These are phyloP conservation scores for Thamnophis elegans DNA, from an alignment of 2,797 vertebrate genomes.

Conservation along the genomic window DNA sequence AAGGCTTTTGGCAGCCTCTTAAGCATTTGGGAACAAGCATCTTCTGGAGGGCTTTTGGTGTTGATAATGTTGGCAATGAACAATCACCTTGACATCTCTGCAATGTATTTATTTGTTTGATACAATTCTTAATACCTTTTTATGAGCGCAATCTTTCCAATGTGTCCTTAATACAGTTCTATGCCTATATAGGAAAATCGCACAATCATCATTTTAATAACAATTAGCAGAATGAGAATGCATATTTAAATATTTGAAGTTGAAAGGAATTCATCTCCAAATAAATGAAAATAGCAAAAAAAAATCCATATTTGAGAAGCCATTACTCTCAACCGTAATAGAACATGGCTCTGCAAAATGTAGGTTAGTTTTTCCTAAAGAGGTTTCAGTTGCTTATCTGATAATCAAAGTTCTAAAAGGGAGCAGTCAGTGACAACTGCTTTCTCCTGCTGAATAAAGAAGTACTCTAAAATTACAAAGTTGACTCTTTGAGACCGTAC, in stretches of 20 bases:
- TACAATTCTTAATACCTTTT: neutral
- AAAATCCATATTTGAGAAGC: neutral
- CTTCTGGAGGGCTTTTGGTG: conserved; percentile 42
- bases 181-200: neutral
- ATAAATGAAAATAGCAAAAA: neutral
- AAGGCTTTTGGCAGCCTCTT: conserved; percentile 39
- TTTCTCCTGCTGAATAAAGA: neutral
- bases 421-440: neutral
- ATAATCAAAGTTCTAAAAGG: neutral
- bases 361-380: neutral
- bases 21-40: conserved; percentile 42
- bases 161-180: neutral
- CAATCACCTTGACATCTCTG: conserved; percentile 24
- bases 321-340: neutral
- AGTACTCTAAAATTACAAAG: neutral
- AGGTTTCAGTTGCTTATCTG: neutral
- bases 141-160: neutral
- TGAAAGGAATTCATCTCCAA: neutral
- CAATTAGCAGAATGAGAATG: neutral
- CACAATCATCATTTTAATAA: neutral
- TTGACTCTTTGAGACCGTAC: neutral
- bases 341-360: neutral
- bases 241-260: neutral
- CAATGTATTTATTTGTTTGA: neutral
- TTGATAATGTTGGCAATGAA: conserved; percentile 29